Evolutionary conservation across 1,140 invertebrate genomes (phyloP), one percentile per base, ranked within the genome.

Genomic region (Macrosteles quadrilineatus): DNA sequence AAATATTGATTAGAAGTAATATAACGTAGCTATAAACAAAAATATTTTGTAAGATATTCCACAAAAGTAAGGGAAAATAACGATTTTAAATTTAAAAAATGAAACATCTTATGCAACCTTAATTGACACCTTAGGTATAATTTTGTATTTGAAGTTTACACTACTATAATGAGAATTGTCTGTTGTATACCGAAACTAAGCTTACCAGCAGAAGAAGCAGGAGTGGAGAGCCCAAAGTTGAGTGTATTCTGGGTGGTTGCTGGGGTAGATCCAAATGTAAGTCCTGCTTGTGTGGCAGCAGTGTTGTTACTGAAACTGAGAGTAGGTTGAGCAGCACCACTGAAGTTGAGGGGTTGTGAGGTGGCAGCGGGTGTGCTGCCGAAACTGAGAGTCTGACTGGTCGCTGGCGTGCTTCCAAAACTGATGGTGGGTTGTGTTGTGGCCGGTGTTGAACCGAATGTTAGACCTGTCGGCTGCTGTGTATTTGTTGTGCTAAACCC

Each of bases 181-280:
- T n/a, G n/a, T n/a, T n/a, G n/a, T n/a, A n/a, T n/a, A n/a, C n/a
- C n/a, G n/a, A n/a, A n/a, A n/a, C n/a, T n/a, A 36, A 50, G 23
- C 55, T 59, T 59, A 59, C 55, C 27, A 23, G 55, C 55, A 59
- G 55, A 27, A 6, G 55, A 6, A 59, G 55, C 27, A 4, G 55
- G 55, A 59, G 55, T 59, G 6, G 55, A 25, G 9, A 59, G 55
- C 6, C 55, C 55, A 59, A 59, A 59, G 9, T 23, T 30, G 9
- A 59, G 6, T 30, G 55, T 59, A 30, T 14, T 14, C n/a, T 59
- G 55, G n/a, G 55, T 27, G 6, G 55, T 59, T 9, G 55, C 27
- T 11, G 55, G 55, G 3, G 55, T 59, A 29, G 14, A 19, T 50
- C 23, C 55, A 59, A 59, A 59, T 4, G 21, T 59, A 6, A 59